Evolutionary conservation across 1,140 invertebrate genomes (phyloP), one percentile per base, ranked within the genome.

Genomic region (Cyclina sinensis): DNA sequence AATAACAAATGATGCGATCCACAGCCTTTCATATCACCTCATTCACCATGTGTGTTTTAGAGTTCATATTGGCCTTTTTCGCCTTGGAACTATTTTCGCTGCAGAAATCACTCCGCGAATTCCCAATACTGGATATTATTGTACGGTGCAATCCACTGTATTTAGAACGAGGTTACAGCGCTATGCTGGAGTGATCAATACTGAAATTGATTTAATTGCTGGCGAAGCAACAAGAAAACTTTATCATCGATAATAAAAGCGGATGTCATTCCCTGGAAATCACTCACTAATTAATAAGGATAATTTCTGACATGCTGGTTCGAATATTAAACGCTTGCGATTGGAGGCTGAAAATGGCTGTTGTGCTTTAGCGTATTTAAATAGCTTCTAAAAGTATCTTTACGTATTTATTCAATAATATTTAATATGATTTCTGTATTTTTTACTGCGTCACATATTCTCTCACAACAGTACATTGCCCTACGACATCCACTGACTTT

Each of bases 61-160:
- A 32, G 24, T 70, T 70, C 65, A 70, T 32, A 70, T 70, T 37
- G 65, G 32, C 18, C n/a, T 35, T 70, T 70, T 43, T 70, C 65
- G 16, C 32, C 12, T 35, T 70, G 65, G 32, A 70, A 70, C 4
- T 12, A 70, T 70, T 70, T 65, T 70, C 65, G 16, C 12, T 70
- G 65, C 32, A 18, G 24, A 16, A 65, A 37, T 27, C 65, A 14
- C 65, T 70, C 3, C 16, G 21, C 2, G 65, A 70, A 70, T 70
- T 70, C 65, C 30, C 35, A 16, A 39, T 27, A 14, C 24, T n/a
- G 24, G n/a, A 70, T 2, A 37, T 70, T 70, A 70, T 70, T 39
- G 65, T 37, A 27, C 37, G 18, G n/a, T 70, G 14, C 32, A 70
- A 70, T 14, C 65, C 65, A 39, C 35, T 62, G n/a, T n/a, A 4